Conservation (phyloP, 2,113 vertebrate genomes). For the Toxostoma redivivum region DNA sequence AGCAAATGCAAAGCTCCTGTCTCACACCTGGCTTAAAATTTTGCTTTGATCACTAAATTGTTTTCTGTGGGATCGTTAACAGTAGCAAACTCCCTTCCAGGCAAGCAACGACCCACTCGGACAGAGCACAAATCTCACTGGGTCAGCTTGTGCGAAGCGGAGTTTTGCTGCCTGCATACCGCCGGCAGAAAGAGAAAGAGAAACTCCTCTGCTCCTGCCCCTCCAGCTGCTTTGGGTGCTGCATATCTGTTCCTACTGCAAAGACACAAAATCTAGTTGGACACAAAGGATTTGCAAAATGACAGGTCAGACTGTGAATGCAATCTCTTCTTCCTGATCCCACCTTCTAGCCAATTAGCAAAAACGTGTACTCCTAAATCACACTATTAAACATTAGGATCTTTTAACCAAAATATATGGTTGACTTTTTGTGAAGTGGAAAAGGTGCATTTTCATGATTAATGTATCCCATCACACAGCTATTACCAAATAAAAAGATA, state of each 20-base stretch:
- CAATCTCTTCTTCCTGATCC: neutral
- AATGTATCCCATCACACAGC: neutral
- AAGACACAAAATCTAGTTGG: neutral
- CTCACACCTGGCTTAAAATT: neutral
- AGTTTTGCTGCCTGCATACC: neutral
- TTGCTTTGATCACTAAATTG: fast-evolving
- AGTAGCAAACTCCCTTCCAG: neutral
- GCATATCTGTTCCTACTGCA: fast-evolving
- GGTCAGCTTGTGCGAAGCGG: fast-evolving
- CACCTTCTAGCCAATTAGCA: neutral
- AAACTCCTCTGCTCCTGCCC: neutral
- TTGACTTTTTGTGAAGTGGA: neutral
- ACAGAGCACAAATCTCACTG: neutral
- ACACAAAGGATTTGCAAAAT: neutral
- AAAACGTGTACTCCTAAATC: neutral
- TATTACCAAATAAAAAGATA: neutral
- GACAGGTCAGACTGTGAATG: fast-evolving
- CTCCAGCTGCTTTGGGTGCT: fast-evolving
- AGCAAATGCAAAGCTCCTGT: fast-evolving
- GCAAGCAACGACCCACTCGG: neutral
- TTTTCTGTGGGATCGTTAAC: neutral
- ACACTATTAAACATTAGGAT: neutral
- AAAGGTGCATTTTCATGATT: neutral
- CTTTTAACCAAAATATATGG: neutral
- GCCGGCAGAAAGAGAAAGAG: neutral